These are phyloP conservation scores for Platysteira castanea DNA, from an alignment of 2,113 vertebrate species.

Conservation along the genomic window DNA sequence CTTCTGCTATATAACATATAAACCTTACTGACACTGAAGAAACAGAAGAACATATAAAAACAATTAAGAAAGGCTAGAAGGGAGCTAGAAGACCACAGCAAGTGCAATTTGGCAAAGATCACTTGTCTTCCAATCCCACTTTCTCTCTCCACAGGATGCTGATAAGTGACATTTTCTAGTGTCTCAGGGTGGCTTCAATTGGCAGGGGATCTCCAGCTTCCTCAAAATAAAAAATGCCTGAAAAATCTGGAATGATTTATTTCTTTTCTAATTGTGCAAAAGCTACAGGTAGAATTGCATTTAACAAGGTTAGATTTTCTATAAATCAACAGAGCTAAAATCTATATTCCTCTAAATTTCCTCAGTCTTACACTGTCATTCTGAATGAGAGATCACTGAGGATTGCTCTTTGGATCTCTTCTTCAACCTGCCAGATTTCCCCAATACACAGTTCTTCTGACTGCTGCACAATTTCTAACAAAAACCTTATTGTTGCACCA, in stretches of 20 bases:
- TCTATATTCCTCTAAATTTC: neutral
- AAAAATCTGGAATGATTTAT: constrained; percentile 11
- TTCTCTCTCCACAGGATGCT: neutral
- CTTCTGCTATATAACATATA: neutral
- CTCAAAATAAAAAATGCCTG: neutral
- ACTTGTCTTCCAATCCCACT: neutral
- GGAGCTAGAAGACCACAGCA: neutral
- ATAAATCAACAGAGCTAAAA: constrained; percentile 36
- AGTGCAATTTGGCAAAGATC: neutral
- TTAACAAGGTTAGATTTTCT: constrained; percentile 32
- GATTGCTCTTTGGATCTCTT: neutral
- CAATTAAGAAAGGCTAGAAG: neutral
- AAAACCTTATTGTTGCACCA: neutral
- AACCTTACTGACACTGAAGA: neutral
- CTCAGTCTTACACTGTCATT: neutral
- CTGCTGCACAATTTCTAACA: neutral
- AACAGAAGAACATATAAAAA: neutral
- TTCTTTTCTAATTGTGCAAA: neutral
- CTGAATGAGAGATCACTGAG: neutral
- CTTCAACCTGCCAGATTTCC: neutral
- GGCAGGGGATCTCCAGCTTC: neutral
- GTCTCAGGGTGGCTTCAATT: neutral
- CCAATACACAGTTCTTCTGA: neutral
- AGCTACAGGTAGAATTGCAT: neutral
- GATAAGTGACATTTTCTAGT: neutral